Base-by-base conservation (phyloP, 2,888 invertebrate genomes). In the Lithophane ornitopus region DNA sequence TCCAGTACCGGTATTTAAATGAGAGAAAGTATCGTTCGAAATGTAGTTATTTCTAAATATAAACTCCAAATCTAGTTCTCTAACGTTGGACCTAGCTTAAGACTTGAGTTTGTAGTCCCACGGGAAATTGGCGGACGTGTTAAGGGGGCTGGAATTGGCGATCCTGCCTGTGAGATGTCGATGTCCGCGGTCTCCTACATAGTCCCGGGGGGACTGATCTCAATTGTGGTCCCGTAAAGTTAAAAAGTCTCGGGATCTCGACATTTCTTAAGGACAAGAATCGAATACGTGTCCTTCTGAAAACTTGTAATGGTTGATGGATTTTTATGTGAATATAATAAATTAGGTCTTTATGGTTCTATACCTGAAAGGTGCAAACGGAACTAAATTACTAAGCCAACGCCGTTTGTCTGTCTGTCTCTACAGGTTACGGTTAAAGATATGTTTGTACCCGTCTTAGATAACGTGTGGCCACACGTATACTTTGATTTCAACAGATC, bases 1-100 rank as follows among this genome's bases (percentile, higher is more conserved):
- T 81, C 54, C 59, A 80, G 74, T 56, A 41, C 16, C 59, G 78
- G 67, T 69, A 74, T 75, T 76, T 72, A 68, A 74, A 78, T 61
- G n/a, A 78, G 72, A 70, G 82, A 81, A 74, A 81, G 78, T 61
- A 26, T 58, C 9, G 14, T 59, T 65, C 2, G 28, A 62, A 39
- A 26, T 28, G 44, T 70, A 49, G 22, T 19, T 63, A n/a, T 28
- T 68, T 41, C 39, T 63, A 56, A 69, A 62, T 62, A 34, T 41
- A 63, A 41, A 63, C 16, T 56, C 19, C 0, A 68, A 49, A 56
- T 34, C 34, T 22, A 41, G 78, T 44, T 69, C 9, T 56, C 9
- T 56, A 26, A 11, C 28, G 22, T 49, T 78, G 34, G 22, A 52
- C 16, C 44, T 61, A 69, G 52, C 9, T 58, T 73, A 78, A 49